A percentile compares a stretch with the other conserved stretches of the same genome.
These are phyloP conservation scores for Drosophila sulfurigaster DNA, from an alignment of 1,140 invertebrate genomes.

Conservation along the genomic window DNA sequence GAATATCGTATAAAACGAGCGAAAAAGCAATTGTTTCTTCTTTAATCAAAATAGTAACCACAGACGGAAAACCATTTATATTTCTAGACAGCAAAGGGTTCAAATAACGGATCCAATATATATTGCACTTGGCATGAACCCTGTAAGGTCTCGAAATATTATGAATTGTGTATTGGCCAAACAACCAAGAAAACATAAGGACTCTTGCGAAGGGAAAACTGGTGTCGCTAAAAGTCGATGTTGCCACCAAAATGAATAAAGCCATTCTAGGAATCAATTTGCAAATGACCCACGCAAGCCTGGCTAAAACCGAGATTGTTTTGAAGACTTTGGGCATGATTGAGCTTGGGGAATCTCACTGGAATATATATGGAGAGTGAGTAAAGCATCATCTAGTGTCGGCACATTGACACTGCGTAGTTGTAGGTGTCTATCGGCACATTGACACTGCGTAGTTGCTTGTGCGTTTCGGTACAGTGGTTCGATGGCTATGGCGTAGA, in stretches of 20 bases:
- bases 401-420: too few species aligned
- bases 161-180: too few species aligned
- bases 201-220: slow-evolving; percentile 33
- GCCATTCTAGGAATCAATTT: slow-evolving; percentile 32
- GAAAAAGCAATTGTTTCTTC: slow-evolving; percentile 41
- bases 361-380: slow-evolving; percentile 30
- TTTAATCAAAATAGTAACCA: slow-evolving; percentile 34
- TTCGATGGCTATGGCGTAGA: too few species aligned
- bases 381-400: too few species aligned
- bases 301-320: slow-evolving; percentile 29
- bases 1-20: slow-evolving; percentile 25
- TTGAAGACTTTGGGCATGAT: slow-evolving; percentile 33
- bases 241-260: slow-evolving; percentile 24
- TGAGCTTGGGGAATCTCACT: slow-evolving; percentile 25
- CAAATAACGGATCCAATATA: slow-evolving; percentile 41
- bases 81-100: slow-evolving; percentile 34
- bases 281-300: not conserved
- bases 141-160: too few species aligned
- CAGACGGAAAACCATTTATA: slow-evolving; percentile 42
- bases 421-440: too few species aligned
- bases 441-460: too few species aligned
- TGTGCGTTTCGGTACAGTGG: too few species aligned
- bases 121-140: slow-evolving; percentile 30
- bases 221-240: slow-evolving; percentile 32
- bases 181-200: slow-evolving; percentile 20